Evolutionary conservation across 2,797 vertebrate species (phyloP).

Genomic region (Chaenodraco wilsoni): DNA sequence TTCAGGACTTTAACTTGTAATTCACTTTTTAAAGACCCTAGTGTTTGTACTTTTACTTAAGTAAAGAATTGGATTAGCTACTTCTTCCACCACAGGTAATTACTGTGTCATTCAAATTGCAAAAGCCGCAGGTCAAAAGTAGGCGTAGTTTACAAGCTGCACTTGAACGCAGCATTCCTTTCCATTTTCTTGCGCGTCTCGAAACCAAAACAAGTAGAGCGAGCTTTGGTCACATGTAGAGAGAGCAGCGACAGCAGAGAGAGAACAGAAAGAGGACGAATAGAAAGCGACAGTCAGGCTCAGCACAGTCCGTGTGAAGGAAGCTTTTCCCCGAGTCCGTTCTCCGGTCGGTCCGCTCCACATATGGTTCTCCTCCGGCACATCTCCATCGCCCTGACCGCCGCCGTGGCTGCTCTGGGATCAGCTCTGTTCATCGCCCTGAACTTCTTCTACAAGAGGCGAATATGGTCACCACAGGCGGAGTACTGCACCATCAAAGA

Average conservation of each 20-base stretch:
- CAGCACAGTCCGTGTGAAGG: not conserved
- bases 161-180: slow-evolving; percentile 35
- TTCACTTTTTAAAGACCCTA: too few relatives aligned
- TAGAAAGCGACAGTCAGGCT: slow-evolving; percentile 3
- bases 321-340: slow-evolving; percentile 4
- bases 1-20: too few relatives aligned
- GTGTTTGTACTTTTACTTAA: too few relatives aligned
- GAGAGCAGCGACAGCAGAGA: not conserved
- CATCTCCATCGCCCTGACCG: slow-evolving; percentile 85
- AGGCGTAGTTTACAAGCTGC: not conserved
- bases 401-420: slow-evolving; percentile 87
- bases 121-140: not conserved
- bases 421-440: slow-evolving; percentile 89
- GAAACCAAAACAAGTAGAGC: slow-evolving; percentile 58
- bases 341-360: slow-evolving; percentile 5
- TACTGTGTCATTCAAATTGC: not conserved
- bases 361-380: slow-evolving; percentile 84
- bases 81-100: too few relatives aligned
- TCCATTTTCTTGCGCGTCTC: slow-evolving; percentile 1
- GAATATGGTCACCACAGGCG: slow-evolving; percentile 74
- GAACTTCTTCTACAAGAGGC: slow-evolving; percentile 83
- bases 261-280: not conserved
- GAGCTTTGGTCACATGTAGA: slow-evolving; percentile 40
- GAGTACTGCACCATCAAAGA: slow-evolving; percentile 77
- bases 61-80: too few relatives aligned